Evolutionary conservation across 2,888 invertebrate species (phyloP), one percentile per base, ranked within the genome.

Genomic region (Lomographa bimaculata): DNA sequence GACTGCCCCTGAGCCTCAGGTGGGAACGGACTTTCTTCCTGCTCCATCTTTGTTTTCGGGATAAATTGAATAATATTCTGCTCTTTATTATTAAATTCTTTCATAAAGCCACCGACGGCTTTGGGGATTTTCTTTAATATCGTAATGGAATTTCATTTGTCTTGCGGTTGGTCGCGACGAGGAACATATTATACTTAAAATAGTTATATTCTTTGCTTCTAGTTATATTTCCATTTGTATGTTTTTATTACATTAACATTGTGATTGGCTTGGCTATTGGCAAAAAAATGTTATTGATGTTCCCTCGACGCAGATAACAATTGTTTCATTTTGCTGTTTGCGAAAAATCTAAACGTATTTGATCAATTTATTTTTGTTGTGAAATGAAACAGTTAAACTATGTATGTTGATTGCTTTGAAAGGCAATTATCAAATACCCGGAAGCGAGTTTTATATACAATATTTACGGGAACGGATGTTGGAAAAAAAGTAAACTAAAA

Each of bases 1-100:
- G 78, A 83, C 80, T 81, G 77, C 71, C 78, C 66, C 64, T 59
- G 68, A 76, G 72, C 71, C 76, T 76, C 84, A 84, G 85, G 83
- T 84, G 82, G 79, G 67, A 74, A 79, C 77, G 72, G 78, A 79
- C 79, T 81, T 84, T 79, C 75, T 75, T 79, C 78, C 72, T 73
- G 71, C 78, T 78, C 71, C 78, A 78, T 84, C 79, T 82, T 85
- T 79, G 77, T 84, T 84, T 83, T 77, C 67, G 65, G 62, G 71
- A 79, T 79, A 83, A 83, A 83, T 77, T 78, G 76, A 80, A 83
- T 80, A 84, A 81, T 82, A 81, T 82, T 77, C 77, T 76, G 71
- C 70, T 78, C 79, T 79, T 80, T 82, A 81, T 81, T 80, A 84
- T 80, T 79, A 85, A 83, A 83, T 83, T 84, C 76, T 78, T 81